Percentiles rank a stretch among this genome's conserved stretches.
Conservation (phyloP, 1,140 invertebrate species). For the Pomacea maculata region DNA sequence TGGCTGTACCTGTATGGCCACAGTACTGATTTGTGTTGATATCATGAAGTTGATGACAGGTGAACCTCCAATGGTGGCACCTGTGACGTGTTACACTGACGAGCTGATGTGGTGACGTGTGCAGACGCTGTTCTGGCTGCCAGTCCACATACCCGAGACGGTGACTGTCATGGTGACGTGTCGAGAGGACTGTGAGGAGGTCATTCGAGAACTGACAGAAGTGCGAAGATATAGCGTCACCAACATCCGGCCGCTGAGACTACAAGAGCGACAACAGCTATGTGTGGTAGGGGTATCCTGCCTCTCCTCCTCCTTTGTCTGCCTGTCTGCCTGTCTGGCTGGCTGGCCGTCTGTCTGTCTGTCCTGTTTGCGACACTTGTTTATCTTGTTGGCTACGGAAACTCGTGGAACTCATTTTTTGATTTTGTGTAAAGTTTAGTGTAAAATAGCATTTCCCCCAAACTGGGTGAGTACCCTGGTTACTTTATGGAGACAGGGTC, state of each 20-base stretch:
- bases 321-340: slow-evolving; percentile 2
- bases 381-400: too few relatives aligned
- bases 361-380: neutral
- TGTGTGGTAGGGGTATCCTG: slow-evolving; percentile 23
- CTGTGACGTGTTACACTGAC: neutral
- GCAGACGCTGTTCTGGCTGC: slow-evolving; percentile 43
- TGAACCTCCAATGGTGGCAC: neutral
- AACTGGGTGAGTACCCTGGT: too few relatives aligned
- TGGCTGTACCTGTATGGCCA: neutral
- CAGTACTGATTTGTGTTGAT: too few relatives aligned
- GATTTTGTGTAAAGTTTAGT: too few relatives aligned
- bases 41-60: too few relatives aligned
- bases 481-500: too few relatives aligned
- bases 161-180: slow-evolving; percentile 31
- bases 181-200: slow-evolving; percentile 5
- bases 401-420: too few relatives aligned
- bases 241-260: slow-evolving; percentile 26
- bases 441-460: too few relatives aligned
- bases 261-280: slow-evolving; percentile 26
- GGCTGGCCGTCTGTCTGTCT: neutral
- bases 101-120: neutral
- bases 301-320: slow-evolving; percentile 2
- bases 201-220: slow-evolving; percentile 26
- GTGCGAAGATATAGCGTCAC: slow-evolving; percentile 21
- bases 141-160: slow-evolving; percentile 16